Conservation (phyloP, 1,140 invertebrate species). For the Drosophila asahinai region DNA sequence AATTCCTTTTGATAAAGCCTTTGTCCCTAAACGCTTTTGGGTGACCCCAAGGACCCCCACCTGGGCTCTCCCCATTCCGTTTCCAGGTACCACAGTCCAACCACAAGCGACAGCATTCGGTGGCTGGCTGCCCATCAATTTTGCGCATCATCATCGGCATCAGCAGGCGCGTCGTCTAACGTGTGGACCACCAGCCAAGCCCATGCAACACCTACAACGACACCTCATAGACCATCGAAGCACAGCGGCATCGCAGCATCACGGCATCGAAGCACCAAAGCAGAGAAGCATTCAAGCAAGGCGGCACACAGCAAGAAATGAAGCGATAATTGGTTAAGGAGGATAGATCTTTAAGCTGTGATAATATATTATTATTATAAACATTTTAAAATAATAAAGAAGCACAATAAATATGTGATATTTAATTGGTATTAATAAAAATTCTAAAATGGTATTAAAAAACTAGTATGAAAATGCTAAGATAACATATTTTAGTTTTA, state of each 20-base stretch:
- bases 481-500: no score
- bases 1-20: background rate
- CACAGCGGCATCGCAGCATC: conserved; percentile 13
- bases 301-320: conserved; percentile 5
- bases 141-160: conserved; percentile 73
- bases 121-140: conserved; percentile 72
- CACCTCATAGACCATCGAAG: conserved; percentile 70
- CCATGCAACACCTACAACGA: conserved; percentile 75
- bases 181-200: conserved; percentile 77
- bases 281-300: conserved; percentile 18
- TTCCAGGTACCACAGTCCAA: background rate
- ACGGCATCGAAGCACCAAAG: background rate
- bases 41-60: conserved; percentile 1
- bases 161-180: conserved; percentile 60
- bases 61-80: background rate
- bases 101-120: conserved; percentile 45
- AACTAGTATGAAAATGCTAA: no score
- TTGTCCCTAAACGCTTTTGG: background rate
- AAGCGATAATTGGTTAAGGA: no score
- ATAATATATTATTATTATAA: no score
- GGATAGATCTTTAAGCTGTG: no score
- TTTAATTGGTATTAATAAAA: no score
- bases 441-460: no score
- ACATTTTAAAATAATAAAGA: background rate
- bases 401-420: background rate